These are phyloP conservation scores for Eupristina koningsbergeri DNA, from an alignment of 1,140 invertebrate genomes.

Conservation along the genomic window DNA sequence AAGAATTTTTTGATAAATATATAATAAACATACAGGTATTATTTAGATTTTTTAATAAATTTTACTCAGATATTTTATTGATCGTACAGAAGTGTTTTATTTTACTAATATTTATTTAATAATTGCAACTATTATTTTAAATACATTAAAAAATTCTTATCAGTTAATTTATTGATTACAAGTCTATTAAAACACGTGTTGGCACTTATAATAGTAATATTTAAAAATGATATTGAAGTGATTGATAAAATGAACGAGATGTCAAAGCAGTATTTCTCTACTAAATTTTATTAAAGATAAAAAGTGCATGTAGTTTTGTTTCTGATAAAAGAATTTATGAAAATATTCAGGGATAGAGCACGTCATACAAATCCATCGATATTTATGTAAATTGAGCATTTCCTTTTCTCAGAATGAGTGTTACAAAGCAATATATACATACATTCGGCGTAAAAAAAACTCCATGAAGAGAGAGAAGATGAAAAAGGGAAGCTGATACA, in stretches of 20 bases:
- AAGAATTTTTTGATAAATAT: no score
- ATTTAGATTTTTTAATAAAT: no score
- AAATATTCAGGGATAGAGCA: background rate
- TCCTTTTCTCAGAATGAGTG: background rate
- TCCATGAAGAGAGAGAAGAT: background rate
- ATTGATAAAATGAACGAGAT: background rate
- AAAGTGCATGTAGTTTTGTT: background rate
- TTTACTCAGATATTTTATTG: no score
- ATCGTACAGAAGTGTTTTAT: no score
- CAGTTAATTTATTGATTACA: no score
- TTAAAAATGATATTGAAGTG: no score
- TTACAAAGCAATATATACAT: background rate
- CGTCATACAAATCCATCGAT: constrained; percentile 17
- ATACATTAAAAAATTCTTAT: no score
- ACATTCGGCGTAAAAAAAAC: background rate
- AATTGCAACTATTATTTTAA: no score
- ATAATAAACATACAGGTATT: no score
- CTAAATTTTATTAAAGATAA: background rate
- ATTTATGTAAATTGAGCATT: constrained; percentile 22
- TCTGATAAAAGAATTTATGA: background rate
- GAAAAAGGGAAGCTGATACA: background rate
- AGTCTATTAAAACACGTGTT: no score
- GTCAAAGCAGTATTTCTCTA: background rate
- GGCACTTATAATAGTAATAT: no score
- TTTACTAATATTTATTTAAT: no score